Base-by-base conservation (phyloP, 2,797 vertebrate species). In the Euthynnus affinis region DNA sequence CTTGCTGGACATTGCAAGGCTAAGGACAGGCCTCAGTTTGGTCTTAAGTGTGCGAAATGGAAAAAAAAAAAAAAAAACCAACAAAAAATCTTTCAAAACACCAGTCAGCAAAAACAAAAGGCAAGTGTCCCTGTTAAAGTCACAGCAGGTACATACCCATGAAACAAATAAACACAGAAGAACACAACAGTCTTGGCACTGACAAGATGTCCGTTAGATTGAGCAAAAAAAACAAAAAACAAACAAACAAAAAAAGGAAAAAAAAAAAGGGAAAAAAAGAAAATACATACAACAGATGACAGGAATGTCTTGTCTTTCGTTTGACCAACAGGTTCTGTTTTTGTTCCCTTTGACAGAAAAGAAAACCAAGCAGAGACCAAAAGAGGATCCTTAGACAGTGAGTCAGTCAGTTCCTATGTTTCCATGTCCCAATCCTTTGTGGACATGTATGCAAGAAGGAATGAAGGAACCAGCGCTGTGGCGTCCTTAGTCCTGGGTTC, bases 141-240 rank as follows among this genome's bases (percentile, higher is more conserved):
- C 82, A 84, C 78, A 88, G 75, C 78, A 88, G 75, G 88, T 76
- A 87, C 90, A 81, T 40, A 61, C 63, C 83, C 63, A 81, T 75
- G 22, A 91, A 87, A 85, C 67, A 85, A 78, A 76, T 46, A 80
- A 86, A 89, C 83, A 80, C 71, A 78, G 46, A 85, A 78, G 77
- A 92, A 90, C 78, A 85, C 88, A 90, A 91, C 78, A 78, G 86
- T 91, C 87, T 94, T 96, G 95, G 94, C 93, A 95, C 95, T 92
- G 90, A 91, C 90, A 91, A 90, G 87, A 87, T 83, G 89, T 93
- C 90, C 89, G 69, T 90, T 81, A 76, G 78, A 86, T 83, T 79
- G 73, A 92, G 82, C 81, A 71, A 82, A 83, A 76, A 64, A 78
- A 68, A 73, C 29, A 34, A 34, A 46, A 44, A 10, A 37, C 6